phyloP scores from a whole-genome alignment of 2,888 invertebrate species.

The Melanchra persicariae region DNA sequence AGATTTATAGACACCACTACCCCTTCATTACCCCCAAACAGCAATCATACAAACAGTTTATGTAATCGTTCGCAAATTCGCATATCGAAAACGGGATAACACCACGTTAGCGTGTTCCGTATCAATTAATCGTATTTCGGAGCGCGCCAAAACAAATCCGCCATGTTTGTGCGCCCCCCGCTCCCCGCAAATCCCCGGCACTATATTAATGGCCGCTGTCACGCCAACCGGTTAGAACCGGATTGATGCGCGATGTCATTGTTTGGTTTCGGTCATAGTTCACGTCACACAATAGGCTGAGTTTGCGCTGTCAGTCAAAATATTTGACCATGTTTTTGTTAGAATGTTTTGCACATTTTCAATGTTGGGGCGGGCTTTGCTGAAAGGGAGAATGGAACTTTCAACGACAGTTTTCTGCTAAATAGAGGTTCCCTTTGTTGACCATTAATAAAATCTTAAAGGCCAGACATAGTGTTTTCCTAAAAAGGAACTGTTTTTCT shows the following conservation, averaged over 20 bases:
- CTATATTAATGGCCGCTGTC: constrained; percentile 80
- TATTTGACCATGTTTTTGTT: constrained; percentile 57
- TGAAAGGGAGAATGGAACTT: constrained; percentile 21
- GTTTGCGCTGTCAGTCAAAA: constrained; percentile 64
- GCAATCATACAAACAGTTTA: constrained; percentile 51
- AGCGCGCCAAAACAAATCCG: constrained; percentile 86
- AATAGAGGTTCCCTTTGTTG: constrained; percentile 31
- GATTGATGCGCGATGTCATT: constrained; percentile 74
- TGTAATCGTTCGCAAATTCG: constrained; percentile 62
- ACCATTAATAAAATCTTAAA: constrained; percentile 5
- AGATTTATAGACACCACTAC: constrained; percentile 25
- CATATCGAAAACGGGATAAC: constrained; percentile 72
- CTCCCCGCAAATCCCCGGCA: constrained; percentile 43
- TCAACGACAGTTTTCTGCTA: constrained; percentile 9
- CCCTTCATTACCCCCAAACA: constrained; percentile 39
- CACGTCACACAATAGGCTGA: constrained; percentile 50
- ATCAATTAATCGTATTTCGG: constrained; percentile 87
- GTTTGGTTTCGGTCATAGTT: constrained; percentile 67
- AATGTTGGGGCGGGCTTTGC: constrained; percentile 11
- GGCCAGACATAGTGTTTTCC: background rate
- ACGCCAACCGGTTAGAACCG: constrained; percentile 74
- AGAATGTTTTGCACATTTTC: constrained; percentile 47
- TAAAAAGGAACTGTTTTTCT: background rate
- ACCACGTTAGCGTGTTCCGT: constrained; percentile 76
- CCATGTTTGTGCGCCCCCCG: constrained; percentile 75